Base-by-base conservation (phyloP, 1,140 invertebrate species). In the Lanistes nyassanus region DNA sequence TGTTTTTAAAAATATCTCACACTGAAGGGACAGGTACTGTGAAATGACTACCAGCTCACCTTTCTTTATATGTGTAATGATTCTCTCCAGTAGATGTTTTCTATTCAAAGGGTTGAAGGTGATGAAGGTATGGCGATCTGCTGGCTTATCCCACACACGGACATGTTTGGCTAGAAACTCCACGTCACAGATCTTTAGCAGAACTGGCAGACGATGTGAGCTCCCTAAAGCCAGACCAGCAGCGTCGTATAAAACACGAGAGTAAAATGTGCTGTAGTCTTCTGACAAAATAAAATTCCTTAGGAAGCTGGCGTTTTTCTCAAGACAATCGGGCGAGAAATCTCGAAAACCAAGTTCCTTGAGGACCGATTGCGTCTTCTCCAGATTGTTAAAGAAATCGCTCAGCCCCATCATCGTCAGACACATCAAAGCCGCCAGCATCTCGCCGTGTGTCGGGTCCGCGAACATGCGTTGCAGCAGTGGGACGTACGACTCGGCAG, bases 161-260 rank as follows among this genome's bases (percentile, higher is more conserved):
- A 72, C 69, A 29, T 72, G 29, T 23, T 39, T 13, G 19, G 58
- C 36, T 2, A 72, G 69, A 56, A 72, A 72, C 0, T 19, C 36
- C 53, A 39, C 19, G 69, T 72, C 69, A 72, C 69, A 72, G 1
- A 72, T 56, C n/a, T 42, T 51, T 16, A 72, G 69, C 37, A 72
- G 37, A 5, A 56, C 23, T 13, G 55, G 56, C 53, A 58, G 34
- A 7, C 19, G 23, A 26, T 39, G 9, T 2, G n/a, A 60, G 11
- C 69, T 29, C 1, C 69, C 69, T 37, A 72, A 31, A 36, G 37
- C 55, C 69, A 72, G 36, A 53, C 69, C 69, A 31, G 34, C 69
- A 72, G 69, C 69, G 13, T 72, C 69, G 36, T 72, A 72, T 0
- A 58, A 19, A 58, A 42, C 56, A 60, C 69, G 69, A 42, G 53